These are phyloP conservation scores for Drosophila pseudotalamancana DNA, from an alignment of 2,888 invertebrate species.

Conservation along the genomic window DNA sequence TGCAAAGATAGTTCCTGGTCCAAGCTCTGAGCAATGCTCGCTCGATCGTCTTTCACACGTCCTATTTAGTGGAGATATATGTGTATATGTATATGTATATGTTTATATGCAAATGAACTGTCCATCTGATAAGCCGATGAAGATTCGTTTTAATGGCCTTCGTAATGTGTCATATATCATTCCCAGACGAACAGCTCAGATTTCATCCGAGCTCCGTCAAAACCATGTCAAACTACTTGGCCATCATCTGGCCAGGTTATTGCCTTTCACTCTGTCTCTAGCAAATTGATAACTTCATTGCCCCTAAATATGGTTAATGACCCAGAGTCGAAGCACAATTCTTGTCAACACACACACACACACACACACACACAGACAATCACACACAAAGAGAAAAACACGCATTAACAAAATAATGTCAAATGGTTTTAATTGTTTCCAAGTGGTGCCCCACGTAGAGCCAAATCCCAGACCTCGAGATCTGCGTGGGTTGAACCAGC, in stretches of 20 bases:
- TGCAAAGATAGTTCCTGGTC: constrained; percentile 5
- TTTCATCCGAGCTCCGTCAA: constrained; percentile 45
- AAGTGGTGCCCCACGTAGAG: constrained; percentile 37
- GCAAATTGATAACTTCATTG: constrained; percentile 76
- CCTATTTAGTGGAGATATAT: constrained; percentile 24
- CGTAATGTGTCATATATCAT: constrained; percentile 32
- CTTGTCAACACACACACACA: constrained; percentile 50
- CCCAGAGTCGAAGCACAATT: constrained; percentile 43
- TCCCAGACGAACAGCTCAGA: constrained; percentile 15
- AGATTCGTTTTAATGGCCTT: constrained; percentile 36
- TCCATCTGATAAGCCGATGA: constrained; percentile 39
- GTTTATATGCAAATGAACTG: constrained; percentile 34
- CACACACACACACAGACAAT: constrained; percentile 1
- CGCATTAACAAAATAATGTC: constrained; percentile 72
- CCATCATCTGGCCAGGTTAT: constrained; percentile 16
- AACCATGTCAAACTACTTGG: constrained; percentile 72
- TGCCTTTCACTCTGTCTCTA: constrained; percentile 37
- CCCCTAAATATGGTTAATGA: constrained; percentile 75
- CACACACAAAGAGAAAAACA: constrained; percentile 1
- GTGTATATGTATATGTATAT: too few relatives aligned
- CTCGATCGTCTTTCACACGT: constrained; percentile 49
- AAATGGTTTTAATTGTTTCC: constrained; percentile 69
- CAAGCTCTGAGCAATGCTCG: neutral
- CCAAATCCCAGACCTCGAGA: constrained; percentile 8
- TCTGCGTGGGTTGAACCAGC: constrained; percentile 52